Evolutionary conservation across 2,888 invertebrate species (phyloP).

Genomic region (Ophion costatus): DNA sequence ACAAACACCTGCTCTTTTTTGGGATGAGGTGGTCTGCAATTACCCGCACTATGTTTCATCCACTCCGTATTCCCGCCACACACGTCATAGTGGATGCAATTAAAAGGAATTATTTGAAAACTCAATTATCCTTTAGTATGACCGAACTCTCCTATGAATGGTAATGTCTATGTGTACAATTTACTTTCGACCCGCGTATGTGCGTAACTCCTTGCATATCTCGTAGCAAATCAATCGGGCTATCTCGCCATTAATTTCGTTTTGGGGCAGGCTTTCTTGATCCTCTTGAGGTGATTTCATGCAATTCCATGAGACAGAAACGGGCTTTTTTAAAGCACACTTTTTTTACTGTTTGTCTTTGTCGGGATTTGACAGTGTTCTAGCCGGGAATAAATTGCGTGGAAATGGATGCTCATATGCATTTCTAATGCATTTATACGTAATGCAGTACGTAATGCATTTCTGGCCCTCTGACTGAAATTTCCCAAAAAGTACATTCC

Average conservation of each 20-base stretch:
- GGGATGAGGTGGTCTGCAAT: conserved; percentile 82
- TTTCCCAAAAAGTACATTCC: too few relatives aligned
- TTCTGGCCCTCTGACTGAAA: too few relatives aligned
- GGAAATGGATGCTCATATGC: too few relatives aligned
- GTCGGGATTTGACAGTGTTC: too few relatives aligned
- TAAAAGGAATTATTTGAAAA: conserved; percentile 82
- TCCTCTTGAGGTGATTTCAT: too few relatives aligned
- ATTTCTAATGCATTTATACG: too few relatives aligned
- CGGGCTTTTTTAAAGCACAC: too few relatives aligned
- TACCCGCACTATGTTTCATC: conserved; percentile 81
- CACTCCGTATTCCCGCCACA: conserved; percentile 72
- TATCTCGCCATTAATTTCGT: neutral
- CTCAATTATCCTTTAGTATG: conserved; percentile 82
- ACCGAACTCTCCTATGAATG: conserved; percentile 2
- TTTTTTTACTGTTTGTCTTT: too few relatives aligned
- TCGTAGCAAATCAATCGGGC: neutral
- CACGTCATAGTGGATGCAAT: conserved; percentile 78
- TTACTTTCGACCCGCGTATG: conserved; percentile 7
- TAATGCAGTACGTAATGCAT: too few relatives aligned
- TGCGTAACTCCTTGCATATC: conserved; percentile 3
- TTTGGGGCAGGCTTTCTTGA: too few relatives aligned
- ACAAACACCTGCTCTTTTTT: conserved; percentile 82
- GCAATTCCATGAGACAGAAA: too few relatives aligned
- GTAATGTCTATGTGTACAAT: conserved; percentile 12
- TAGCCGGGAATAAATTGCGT: too few relatives aligned